Conservation (phyloP, 2,797 vertebrate species). For the Sebastes flavidus region DNA sequence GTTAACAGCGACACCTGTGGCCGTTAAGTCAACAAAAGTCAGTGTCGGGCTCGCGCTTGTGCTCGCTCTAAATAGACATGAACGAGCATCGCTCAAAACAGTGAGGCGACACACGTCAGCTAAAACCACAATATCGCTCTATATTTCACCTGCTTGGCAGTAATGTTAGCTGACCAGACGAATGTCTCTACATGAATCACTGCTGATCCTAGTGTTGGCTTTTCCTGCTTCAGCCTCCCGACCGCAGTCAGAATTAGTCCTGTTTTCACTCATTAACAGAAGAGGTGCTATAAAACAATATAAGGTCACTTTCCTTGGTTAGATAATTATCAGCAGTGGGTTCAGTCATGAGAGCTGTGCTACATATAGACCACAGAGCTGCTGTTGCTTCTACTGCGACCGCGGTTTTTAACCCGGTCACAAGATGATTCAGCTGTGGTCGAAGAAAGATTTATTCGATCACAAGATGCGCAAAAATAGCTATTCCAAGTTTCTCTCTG, state of each 20-base stretch:
- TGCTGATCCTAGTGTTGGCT: too few relatives aligned
- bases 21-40: too few relatives aligned
- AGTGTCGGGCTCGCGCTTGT: too few relatives aligned
- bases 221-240: too few relatives aligned
- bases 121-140: too few relatives aligned
- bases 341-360: slow-evolving; percentile 32
- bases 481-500: background rate
- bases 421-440: slow-evolving; percentile 46
- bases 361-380: slow-evolving; percentile 11
- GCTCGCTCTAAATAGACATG: too few relatives aligned
- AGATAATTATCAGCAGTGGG: background rate
- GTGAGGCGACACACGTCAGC: too few relatives aligned
- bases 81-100: too few relatives aligned
- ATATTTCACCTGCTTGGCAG: too few relatives aligned
- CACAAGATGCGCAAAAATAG: slow-evolving; percentile 37
- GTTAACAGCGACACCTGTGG: too few relatives aligned
- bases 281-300: background rate
- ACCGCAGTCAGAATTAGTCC: background rate
- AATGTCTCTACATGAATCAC: too few relatives aligned
- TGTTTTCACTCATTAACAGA: background rate
- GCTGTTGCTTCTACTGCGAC: background rate
- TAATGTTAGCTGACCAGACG: too few relatives aligned
- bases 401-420: slow-evolving; percentile 33
- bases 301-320: background rate
- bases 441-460: slow-evolving; percentile 13